Evolutionary conservation across 2,797 vertebrate species (phyloP).

Genomic region (Cercopithecus hamlyni): DNA sequence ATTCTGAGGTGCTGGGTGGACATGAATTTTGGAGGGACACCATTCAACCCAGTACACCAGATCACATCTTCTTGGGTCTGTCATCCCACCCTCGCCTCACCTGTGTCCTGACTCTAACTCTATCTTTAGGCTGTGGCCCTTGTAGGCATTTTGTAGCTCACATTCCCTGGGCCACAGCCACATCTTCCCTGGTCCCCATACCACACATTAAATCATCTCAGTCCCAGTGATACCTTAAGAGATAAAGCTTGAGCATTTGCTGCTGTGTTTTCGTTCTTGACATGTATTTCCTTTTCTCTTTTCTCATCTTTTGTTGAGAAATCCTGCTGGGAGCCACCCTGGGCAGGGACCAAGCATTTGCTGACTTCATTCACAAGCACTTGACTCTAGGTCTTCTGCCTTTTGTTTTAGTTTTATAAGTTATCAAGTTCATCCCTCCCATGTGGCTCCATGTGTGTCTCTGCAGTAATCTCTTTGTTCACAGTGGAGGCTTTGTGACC

Average conservation of each 20-base stretch:
- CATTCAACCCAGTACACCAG: background rate
- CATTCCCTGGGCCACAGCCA: background rate
- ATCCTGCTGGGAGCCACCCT: background rate
- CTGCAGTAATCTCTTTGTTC: background rate
- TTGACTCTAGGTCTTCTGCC: background rate
- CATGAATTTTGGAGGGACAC: background rate
- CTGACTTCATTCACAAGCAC: background rate
- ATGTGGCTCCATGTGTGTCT: background rate
- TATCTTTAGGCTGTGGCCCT: accelerated
- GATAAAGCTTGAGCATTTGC: accelerated
- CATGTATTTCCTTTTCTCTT: background rate
- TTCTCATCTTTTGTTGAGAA: background rate
- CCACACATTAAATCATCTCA: background rate
- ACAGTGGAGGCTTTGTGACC: background rate
- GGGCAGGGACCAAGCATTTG: background rate
- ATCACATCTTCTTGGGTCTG: background rate
- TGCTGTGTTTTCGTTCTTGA: background rate
- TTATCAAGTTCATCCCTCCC: background rate
- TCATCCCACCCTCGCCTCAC: background rate
- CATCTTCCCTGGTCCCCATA: accelerated
- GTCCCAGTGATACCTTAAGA: no score
- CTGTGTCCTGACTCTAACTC: background rate
- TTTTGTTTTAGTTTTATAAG: background rate
- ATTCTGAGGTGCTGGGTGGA: background rate
- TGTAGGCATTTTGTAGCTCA: accelerated